Base-by-base conservation (phyloP, 1,140 invertebrate species). In the Hesperophylax magnus region DNA sequence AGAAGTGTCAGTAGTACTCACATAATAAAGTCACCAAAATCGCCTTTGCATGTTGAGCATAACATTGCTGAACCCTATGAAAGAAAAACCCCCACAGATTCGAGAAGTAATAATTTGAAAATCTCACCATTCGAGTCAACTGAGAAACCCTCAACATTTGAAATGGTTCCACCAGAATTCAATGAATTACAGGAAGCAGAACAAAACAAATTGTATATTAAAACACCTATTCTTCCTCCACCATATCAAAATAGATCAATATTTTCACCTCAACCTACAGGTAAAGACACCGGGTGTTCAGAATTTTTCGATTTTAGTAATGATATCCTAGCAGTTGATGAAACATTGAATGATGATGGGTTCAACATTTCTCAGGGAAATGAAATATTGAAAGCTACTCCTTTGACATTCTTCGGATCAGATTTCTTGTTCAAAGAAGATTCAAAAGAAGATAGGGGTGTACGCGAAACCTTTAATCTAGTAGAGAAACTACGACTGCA, bases 401-500 rank as follows among this genome's bases (percentile, higher is more conserved):
- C 93, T 1, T 89, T 95, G 20, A 89, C 92, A 81, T 92, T 93
- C n/a, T 79, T 79, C 56, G 93, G 94, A 27, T 88, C 88, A 81
- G 90, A 90, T 61, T 90, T 94, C 65, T 90, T 94, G 78, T 93
- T 94, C 82, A 94, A 94, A 85, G 94, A 95, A 85, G 94, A 95
- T 85, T 93, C 93, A n/a, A 95, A 95, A 84, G 89, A 90, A 84
- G 88, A 84, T 74, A 24, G 89, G 83, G 86, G 95, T 85, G 94
- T 94, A 0, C 88, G 93, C 58, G 95, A 95, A 88, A 96, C 95
- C 0, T 86, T 95, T 31, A 93, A 95, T 88, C 87, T 96, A 18
- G 94, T 96, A 9, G 94, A 96, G 82, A 95, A 96, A 86, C 87
- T 96, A 17, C 88, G 95, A 74, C 92, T 95, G 90, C 87, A 88